Evolutionary conservation across 2,797 vertebrate genomes (phyloP).

Genomic region (Etheostoma nigrum): DNA sequence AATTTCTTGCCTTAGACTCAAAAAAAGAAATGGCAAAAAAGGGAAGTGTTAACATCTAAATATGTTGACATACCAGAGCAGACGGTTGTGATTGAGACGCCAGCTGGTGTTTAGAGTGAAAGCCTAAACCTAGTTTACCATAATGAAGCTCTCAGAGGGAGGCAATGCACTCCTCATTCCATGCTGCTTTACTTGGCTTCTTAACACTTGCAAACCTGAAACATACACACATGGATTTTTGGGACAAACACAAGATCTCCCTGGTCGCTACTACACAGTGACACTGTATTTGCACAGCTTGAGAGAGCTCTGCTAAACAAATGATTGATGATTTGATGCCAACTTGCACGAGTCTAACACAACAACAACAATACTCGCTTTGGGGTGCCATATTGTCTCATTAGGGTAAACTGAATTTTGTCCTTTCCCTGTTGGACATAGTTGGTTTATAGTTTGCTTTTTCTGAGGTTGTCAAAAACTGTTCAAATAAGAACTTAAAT

Average conservation of each 20-base stretch:
- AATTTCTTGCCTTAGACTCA: constrained; percentile 16
- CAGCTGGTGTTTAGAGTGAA: constrained; percentile 83
- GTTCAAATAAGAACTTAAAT: constrained; percentile 42
- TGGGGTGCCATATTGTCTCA: constrained; percentile 58
- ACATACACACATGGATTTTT: constrained; percentile 56
- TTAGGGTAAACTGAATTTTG: constrained; percentile 58
- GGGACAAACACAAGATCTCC: constrained; percentile 64
- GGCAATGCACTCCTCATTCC: constrained; percentile 49
- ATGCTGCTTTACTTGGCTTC: constrained; percentile 64
- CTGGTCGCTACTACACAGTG: constrained; percentile 57
- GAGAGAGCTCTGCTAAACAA: constrained; percentile 56
- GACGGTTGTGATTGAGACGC: constrained; percentile 79
- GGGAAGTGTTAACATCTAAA: constrained; percentile 67
- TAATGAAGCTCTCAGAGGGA: constrained; percentile 73
- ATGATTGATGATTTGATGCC: constrained; percentile 54
- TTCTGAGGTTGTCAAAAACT: constrained; percentile 35
- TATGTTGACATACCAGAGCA: constrained; percentile 76
- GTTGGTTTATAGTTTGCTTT: constrained; percentile 56
- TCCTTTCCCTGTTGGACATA: constrained; percentile 50
- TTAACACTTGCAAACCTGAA: constrained; percentile 66
- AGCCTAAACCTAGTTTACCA: constrained; percentile 78
- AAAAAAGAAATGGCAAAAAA: constrained; percentile 38
- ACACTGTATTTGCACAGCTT: constrained; percentile 72
- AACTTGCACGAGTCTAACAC: constrained; percentile 54
- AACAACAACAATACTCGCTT: constrained; percentile 50